A percentile compares a stretch with the other conserved stretches of the same genome.
These are phyloP conservation scores for Nineta flava DNA, from an alignment of 2,888 invertebrate genomes.

Conservation along the genomic window DNA sequence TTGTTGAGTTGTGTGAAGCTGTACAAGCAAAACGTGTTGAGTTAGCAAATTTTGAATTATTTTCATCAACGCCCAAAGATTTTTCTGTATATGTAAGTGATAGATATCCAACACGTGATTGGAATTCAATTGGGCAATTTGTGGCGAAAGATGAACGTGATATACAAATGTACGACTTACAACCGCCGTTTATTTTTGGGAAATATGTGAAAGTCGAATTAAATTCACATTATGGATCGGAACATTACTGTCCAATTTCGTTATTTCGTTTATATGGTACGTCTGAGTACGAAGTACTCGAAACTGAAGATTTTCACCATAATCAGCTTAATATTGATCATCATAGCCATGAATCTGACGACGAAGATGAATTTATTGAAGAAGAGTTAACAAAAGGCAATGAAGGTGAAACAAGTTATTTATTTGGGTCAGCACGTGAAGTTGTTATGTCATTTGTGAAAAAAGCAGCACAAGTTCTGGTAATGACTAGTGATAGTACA, in stretches of 20 bases:
- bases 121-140: conserved; percentile 79
- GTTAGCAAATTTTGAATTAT: conserved; percentile 92
- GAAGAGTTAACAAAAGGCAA: conserved; percentile 31
- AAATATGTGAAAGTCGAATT: conserved; percentile 86
- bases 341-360: conserved; percentile 46
- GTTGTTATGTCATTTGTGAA: conserved; percentile 85
- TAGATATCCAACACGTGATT: conserved; percentile 80
- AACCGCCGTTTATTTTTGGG: conserved; percentile 59
- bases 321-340: conserved; percentile 44
- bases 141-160: conserved; percentile 73
- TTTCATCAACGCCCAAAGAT: conserved; percentile 90
- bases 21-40: conserved; percentile 91
- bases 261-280: conserved; percentile 86
- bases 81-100: conserved; percentile 79
- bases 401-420: conserved; percentile 43
- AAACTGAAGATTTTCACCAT: conserved; percentile 60
- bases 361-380: conserved; percentile 46
- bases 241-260: conserved; percentile 97
- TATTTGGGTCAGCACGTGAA: conserved; percentile 77
- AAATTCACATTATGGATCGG: conserved; percentile 85
- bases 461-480: conserved; percentile 75
- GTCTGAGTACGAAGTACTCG: conserved; percentile 79
- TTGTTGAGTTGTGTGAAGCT: conserved; percentile 95
- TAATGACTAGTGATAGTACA: conserved; percentile 44
- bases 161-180: conserved; percentile 70